These are phyloP conservation scores for Ianthella basta DNA, from an alignment of 37 sponge, comb jelly and placozoan species.

Conservation along the genomic window DNA sequence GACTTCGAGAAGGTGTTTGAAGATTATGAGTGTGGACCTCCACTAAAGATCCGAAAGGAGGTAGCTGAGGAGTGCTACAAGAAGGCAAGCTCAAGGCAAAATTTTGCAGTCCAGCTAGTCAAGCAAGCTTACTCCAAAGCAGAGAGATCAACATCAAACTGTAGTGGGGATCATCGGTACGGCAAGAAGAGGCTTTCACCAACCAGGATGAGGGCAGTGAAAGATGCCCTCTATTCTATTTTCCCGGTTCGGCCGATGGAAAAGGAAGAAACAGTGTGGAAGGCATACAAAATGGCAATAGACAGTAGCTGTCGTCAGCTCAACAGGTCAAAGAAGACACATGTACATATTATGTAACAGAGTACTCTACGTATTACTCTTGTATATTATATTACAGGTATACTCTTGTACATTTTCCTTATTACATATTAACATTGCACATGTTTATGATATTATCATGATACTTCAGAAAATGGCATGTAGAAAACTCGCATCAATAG, in stretches of 20 bases:
- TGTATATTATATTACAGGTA: too few relatives aligned
- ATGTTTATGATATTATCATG: too few relatives aligned
- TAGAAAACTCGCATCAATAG: too few relatives aligned
- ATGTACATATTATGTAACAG: too few relatives aligned
- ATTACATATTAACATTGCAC: too few relatives aligned
- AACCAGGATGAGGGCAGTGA: conserved; percentile 1
- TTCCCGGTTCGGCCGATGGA: not conserved
- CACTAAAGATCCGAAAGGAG: not conserved
- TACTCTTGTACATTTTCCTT: too few relatives aligned
- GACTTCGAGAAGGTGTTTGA: conserved; percentile 10
- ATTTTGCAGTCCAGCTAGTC: conserved; percentile 26
- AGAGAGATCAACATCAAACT: conserved; percentile 15
- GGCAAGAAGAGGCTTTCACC: conserved; percentile 8
- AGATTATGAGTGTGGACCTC: conserved; percentile 9
- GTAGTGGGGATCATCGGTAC: conserved; percentile 23
- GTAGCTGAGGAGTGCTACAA: conserved; percentile 3
- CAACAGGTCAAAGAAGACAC: too few relatives aligned
- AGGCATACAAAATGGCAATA: conserved; percentile 6
- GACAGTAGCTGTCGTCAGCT: conserved; percentile 30
- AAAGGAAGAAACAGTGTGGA: not conserved
- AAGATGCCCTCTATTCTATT: not conserved
- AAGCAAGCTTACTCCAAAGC: not conserved
- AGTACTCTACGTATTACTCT: too few relatives aligned
- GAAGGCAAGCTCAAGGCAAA: not conserved
- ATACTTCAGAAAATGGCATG: too few relatives aligned